Conservation (phyloP, 37 sponge, comb jelly and placozoan genomes). For the Beroe ovata region DNA sequence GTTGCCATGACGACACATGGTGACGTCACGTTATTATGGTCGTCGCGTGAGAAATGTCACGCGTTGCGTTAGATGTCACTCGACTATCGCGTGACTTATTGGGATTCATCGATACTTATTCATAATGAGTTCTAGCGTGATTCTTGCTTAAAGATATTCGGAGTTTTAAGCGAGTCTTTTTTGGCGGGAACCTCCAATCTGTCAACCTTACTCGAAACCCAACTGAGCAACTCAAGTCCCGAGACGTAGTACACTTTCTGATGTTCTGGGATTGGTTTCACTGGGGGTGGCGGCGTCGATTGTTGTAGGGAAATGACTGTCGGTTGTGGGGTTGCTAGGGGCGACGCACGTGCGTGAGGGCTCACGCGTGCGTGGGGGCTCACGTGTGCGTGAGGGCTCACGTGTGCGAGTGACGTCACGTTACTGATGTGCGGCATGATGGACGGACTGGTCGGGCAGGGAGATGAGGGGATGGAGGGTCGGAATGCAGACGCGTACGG, state of each 20-base stretch:
- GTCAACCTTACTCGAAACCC: slow-evolving; percentile 39
- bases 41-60: not conserved
- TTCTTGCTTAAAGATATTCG: slow-evolving; percentile 1
- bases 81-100: not conserved
- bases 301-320: not conserved
- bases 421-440: not conserved
- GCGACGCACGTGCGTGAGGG: not conserved
- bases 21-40: not conserved
- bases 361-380: not conserved
- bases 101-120: not conserved
- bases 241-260: slow-evolving; percentile 50
- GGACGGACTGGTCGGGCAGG: not conserved
- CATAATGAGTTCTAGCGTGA: not conserved
- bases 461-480: slow-evolving; percentile 12
- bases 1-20: not conserved
- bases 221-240: slow-evolving; percentile 1
- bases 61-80: not conserved
- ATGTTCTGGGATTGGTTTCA: slow-evolving; percentile 15
- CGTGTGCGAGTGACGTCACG: slow-evolving; percentile 4
- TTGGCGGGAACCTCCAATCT: slow-evolving; percentile 8
- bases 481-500: slow-evolving; percentile 46
- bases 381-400: not conserved
- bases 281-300: not conserved
- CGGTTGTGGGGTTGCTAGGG: not conserved
- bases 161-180: not conserved